These are phyloP conservation scores for Eulemur rufifrons DNA, from an alignment of 2,113 vertebrate genomes.

Conservation along the genomic window DNA sequence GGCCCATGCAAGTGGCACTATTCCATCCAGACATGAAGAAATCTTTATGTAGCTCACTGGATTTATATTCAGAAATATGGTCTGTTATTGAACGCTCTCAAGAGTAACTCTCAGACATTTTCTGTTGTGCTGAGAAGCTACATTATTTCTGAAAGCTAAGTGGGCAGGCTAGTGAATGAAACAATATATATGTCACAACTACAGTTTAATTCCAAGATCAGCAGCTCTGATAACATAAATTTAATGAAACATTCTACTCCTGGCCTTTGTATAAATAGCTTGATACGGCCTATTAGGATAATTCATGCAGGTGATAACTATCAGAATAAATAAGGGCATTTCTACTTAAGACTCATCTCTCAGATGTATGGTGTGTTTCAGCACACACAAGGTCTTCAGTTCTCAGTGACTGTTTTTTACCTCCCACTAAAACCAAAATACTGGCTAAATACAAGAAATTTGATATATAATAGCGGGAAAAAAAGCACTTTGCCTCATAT, in stretches of 20 bases:
- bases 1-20: neutral
- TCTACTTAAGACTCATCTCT: neutral
- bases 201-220: neutral
- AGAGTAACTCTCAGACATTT: neutral
- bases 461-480: neutral
- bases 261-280: neutral
- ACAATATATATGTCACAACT: neutral
- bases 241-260: neutral
- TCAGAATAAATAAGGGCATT: slow-evolving; percentile 35
- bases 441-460: neutral
- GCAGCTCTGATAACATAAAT: neutral
- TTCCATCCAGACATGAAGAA: neutral
- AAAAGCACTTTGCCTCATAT: neutral
- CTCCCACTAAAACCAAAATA: slow-evolving; percentile 24
- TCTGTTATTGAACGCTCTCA: neutral
- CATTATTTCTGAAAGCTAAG: neutral
- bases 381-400: neutral
- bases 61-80: neutral
- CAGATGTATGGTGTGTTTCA: slow-evolving; percentile 3
- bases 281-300: neutral
- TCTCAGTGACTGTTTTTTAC: neutral
- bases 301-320: slow-evolving; percentile 12
- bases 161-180: neutral
- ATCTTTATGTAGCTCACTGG: neutral
- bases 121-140: neutral